These are phyloP conservation scores for Tachyglossus aculeatus DNA, from an alignment of 2,797 vertebrate genomes.

Conservation along the genomic window DNA sequence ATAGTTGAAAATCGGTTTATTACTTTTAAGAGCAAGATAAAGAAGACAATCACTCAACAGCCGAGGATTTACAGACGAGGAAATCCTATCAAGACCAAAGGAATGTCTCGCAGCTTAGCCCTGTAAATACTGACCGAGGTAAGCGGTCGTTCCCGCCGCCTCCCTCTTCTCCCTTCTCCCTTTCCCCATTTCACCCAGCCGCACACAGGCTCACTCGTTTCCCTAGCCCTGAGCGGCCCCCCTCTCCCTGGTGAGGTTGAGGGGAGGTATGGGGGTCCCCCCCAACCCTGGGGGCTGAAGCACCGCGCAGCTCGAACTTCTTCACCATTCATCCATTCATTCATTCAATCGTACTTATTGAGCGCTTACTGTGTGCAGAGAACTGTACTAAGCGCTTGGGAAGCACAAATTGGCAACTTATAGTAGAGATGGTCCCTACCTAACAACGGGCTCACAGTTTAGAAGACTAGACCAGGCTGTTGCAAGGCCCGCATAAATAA, in stretches of 20 bases:
- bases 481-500: conserved; percentile 34
- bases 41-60: conserved; percentile 81
- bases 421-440: no score
- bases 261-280: not conserved
- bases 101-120: conserved; percentile 81
- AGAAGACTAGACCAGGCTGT: conserved; percentile 6
- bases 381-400: no score
- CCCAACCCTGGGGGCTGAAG: conserved; percentile 5
- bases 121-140: conserved; percentile 84
- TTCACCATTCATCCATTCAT: no score
- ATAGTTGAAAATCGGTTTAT: conserved; percentile 73
- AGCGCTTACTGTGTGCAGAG: no score
- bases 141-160: conserved; percentile 51
- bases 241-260: not conserved
- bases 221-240: not conserved
- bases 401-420: no score
- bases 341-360: no score
- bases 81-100: conserved; percentile 86
- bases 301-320: no score
- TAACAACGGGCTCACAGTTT: no score
- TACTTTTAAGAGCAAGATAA: conserved; percentile 81
- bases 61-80: conserved; percentile 89
- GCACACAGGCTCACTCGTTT: not conserved
- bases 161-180: not conserved
- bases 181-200: not conserved